Evolutionary conservation across 1,140 invertebrate genomes (phyloP).

Genomic region (Armadillidium nasatum): DNA sequence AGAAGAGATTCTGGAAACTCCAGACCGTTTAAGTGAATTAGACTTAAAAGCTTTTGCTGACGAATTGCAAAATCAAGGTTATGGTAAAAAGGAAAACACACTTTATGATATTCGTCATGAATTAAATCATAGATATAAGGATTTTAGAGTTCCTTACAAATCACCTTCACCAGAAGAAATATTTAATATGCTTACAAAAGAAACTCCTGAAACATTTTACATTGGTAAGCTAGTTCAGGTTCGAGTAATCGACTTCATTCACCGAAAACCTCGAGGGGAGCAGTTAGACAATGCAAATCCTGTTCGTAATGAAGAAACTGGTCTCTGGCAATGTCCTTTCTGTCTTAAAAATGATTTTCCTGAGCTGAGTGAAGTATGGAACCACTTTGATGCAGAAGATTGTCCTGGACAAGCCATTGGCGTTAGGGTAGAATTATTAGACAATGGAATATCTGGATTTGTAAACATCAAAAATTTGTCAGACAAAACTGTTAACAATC

Average conservation of each 20-base stretch:
- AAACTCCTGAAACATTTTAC: conserved; percentile 91
- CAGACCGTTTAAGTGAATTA: conserved; percentile 85
- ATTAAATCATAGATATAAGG: conserved; percentile 91
- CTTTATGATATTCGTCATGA: conserved; percentile 96
- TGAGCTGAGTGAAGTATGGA: conserved; percentile 93
- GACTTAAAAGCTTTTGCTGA: conserved; percentile 98
- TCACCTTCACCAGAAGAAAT: conserved; percentile 77
- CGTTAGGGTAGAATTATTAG: conserved; percentile 77
- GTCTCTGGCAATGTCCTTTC: conserved; percentile 95
- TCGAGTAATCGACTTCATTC: conserved; percentile 67
- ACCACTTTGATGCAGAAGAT: conserved; percentile 87
- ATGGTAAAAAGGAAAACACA: conserved; percentile 95
- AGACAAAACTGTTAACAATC: conserved; percentile 87
- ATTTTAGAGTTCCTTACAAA: conserved; percentile 73
- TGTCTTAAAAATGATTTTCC: conserved; percentile 93
- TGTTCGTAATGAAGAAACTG: conserved; percentile 78
- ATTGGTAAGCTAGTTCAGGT: conserved; percentile 81
- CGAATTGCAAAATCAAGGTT: conserved; percentile 87
- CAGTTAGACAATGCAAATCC: conserved; percentile 93
- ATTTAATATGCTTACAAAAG: conserved; percentile 94
- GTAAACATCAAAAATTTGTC: conserved; percentile 93
- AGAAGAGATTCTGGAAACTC: conserved; percentile 95
- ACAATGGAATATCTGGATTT: conserved; percentile 92
- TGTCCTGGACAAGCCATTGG: conserved; percentile 95
- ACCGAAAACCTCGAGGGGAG: conserved; percentile 83